Percentiles rank a stretch among this genome's conserved stretches.
Evolutionary conservation across 2,888 invertebrate species (phyloP).

Genomic region (Strigamia crassipes): DNA sequence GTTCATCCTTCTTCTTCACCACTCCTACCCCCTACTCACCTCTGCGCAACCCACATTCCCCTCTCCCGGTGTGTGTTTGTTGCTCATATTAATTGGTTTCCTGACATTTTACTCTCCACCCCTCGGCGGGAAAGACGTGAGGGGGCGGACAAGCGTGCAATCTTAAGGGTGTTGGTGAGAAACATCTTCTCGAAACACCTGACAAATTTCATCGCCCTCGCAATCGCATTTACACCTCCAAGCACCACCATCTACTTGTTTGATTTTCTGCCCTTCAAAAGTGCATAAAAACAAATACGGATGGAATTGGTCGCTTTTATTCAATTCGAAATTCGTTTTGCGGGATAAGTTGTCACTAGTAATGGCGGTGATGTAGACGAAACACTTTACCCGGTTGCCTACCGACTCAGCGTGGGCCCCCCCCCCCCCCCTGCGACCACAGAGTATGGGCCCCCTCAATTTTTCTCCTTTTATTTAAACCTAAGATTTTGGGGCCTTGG

Average conservation of each 20-base stretch:
- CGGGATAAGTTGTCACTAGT: too few species aligned
- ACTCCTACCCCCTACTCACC: background rate
- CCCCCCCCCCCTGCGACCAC: too few species aligned
- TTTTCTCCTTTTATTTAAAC: too few species aligned
- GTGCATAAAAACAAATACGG: background rate
- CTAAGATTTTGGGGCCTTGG: too few species aligned
- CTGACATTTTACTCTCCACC: conserved; percentile 27
- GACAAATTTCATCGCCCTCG: conserved; percentile 25
- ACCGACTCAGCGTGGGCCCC: too few species aligned
- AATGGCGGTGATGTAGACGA: too few species aligned
- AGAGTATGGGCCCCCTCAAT: too few species aligned
- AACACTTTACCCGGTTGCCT: too few species aligned
- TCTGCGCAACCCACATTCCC: background rate
- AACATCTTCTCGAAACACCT: background rate
- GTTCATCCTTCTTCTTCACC: background rate
- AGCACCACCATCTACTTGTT: background rate
- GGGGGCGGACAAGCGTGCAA: conserved; percentile 30
- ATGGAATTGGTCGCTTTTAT: background rate
- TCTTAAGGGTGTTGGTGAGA: conserved; percentile 13
- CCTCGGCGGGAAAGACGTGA: conserved; percentile 26
- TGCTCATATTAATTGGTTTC: conserved; percentile 26
- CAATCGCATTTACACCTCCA: conserved; percentile 2
- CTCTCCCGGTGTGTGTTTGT: background rate
- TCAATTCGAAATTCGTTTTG: background rate
- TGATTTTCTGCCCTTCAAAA: background rate